Evolutionary conservation across 2,888 invertebrate species (phyloP).

Genomic region (Hydraecia micacea): DNA sequence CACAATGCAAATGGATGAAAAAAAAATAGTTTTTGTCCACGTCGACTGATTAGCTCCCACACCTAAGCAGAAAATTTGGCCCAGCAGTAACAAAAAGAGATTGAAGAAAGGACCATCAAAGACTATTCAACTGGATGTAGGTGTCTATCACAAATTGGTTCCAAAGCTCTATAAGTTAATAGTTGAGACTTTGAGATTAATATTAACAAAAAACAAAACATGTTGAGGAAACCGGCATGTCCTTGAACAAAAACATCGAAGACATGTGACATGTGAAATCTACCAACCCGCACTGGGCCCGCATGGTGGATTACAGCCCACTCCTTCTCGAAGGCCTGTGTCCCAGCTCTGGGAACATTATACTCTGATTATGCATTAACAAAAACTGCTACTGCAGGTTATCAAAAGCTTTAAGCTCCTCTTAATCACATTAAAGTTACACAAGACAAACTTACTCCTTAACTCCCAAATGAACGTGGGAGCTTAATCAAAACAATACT

Average conservation of each 20-base stretch:
- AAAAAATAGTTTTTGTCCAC: not conserved
- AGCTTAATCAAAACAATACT: conserved; percentile 41
- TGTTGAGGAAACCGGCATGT: too few species aligned
- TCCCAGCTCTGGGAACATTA: too few species aligned
- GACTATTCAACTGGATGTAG: not conserved
- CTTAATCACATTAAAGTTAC: not conserved
- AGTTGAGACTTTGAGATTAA: not conserved
- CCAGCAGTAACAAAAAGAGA: not conserved
- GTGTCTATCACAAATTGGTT: not conserved
- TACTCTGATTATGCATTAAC: not conserved
- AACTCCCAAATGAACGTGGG: conserved; percentile 30
- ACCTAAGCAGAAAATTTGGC: not conserved
- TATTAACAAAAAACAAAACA: not conserved
- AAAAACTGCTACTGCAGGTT: not conserved
- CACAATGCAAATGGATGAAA: too few species aligned
- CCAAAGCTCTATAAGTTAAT: not conserved
- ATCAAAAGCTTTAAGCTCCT: not conserved
- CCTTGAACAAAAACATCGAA: too few species aligned
- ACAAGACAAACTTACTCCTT: not conserved
- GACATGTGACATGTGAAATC: too few species aligned
- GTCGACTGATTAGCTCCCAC: not conserved
- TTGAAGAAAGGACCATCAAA: not conserved
- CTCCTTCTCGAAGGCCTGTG: too few species aligned
- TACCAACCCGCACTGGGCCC: too few species aligned
- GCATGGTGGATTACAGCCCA: too few species aligned